A percentile compares a stretch with the other conserved stretches of the same genome.
Conservation (phyloP, 2,888 invertebrate species). For the Nebria brevicollis region DNA sequence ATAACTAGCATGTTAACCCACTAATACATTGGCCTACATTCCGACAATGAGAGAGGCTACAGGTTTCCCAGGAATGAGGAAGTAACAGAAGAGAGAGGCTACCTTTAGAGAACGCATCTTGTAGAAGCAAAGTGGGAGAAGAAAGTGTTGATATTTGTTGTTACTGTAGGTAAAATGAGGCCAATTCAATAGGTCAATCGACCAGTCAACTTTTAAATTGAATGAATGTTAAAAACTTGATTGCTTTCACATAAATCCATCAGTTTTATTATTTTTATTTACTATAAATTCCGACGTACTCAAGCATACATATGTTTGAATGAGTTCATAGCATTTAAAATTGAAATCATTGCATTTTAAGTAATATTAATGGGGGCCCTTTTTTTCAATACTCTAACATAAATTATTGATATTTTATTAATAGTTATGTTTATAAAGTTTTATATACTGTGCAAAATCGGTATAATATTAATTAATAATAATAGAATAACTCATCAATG, state of each 20-base stretch:
- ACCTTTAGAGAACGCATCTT: slow-evolving; percentile 19
- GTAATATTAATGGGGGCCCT: too few species aligned
- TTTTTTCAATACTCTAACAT: too few species aligned
- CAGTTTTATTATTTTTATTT: not conserved
- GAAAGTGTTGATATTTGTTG: slow-evolving; percentile 35
- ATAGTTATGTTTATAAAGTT: too few species aligned
- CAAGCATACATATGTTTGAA: not conserved
- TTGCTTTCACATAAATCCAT: slow-evolving; percentile 8
- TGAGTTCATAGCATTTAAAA: not conserved
- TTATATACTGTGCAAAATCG: too few species aligned
- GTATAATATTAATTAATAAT: too few species aligned
- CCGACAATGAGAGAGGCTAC: slow-evolving; percentile 32
- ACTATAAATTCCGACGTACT: not conserved
- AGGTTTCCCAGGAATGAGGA: slow-evolving; percentile 47
- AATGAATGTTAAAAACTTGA: slow-evolving; percentile 25
- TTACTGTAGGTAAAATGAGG: slow-evolving; percentile 12
- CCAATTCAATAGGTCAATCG: slow-evolving; percentile 40
- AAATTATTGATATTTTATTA: too few species aligned
- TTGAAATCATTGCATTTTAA: not conserved
- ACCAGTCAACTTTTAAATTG: slow-evolving; percentile 34
- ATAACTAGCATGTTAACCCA: slow-evolving; percentile 44
- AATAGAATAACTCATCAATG: too few species aligned
- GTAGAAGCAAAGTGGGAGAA: slow-evolving; percentile 41
- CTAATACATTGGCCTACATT: slow-evolving; percentile 42
- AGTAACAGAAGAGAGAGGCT: slow-evolving; percentile 33